These are phyloP conservation scores for Trichacis sp. DNA, from an alignment of 2,888 invertebrate genomes.

Conservation along the genomic window DNA sequence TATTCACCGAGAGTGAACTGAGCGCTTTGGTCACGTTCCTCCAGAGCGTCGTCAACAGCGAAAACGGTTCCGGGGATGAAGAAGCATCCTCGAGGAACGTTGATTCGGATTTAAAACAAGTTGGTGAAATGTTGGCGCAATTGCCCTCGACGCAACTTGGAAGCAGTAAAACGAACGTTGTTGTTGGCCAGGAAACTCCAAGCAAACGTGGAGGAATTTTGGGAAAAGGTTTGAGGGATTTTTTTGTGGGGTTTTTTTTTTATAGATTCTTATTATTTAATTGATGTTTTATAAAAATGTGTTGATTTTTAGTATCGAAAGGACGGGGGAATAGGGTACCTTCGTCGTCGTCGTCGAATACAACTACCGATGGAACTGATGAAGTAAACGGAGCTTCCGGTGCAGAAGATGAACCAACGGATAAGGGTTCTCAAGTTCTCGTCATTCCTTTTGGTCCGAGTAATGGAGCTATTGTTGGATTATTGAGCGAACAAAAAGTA, in stretches of 20 bases:
- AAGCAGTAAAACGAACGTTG: constrained; percentile 46
- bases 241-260: too few relatives aligned
- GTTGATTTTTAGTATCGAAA: constrained; percentile 48
- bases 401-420: constrained; percentile 58
- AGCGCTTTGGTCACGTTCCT: constrained; percentile 74
- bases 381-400: constrained; percentile 57
- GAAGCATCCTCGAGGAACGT: constrained; percentile 45
- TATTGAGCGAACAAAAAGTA: constrained; percentile 78
- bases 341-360: constrained; percentile 53
- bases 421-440: constrained; percentile 72
- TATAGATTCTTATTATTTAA: too few relatives aligned
- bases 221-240: constrained; percentile 69
- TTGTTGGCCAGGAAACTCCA: constrained; percentile 55
- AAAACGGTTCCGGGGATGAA: constrained; percentile 46
- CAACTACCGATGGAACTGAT: constrained; percentile 55
- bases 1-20: constrained; percentile 78
- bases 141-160: constrained; percentile 61
- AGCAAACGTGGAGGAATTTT: constrained; percentile 62
- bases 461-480: constrained; percentile 75
- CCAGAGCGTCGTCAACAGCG: constrained; percentile 63
- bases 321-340: constrained; percentile 53
- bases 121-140: constrained; percentile 69
- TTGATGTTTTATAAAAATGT: too few relatives aligned
- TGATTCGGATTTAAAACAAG: constrained; percentile 64
- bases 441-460: constrained; percentile 77